A percentile compares a stretch with the other conserved stretches of the same genome.
phyloP scores from a whole-genome alignment of 2,888 invertebrate species.

The Meiosimyza decipiens region DNA sequence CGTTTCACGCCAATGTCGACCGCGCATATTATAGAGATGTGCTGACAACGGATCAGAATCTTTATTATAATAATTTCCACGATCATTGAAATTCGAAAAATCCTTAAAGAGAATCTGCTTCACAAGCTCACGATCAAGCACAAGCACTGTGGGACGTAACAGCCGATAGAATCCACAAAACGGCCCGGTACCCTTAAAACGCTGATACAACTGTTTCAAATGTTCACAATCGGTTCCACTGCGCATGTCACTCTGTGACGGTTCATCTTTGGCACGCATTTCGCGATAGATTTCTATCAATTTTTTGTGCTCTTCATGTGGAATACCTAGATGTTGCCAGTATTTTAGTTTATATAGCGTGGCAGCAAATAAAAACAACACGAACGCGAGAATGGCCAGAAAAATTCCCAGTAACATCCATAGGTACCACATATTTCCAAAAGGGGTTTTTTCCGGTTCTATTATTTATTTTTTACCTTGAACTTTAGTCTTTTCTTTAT shows the following conservation, averaged over 20 bases:
- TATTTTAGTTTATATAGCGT: slow-evolving; percentile 58
- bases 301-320: slow-evolving; percentile 57
- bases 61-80: slow-evolving; percentile 61
- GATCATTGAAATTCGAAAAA: slow-evolving; percentile 64
- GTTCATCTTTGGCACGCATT: slow-evolving; percentile 43
- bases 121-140: slow-evolving; percentile 61
- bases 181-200: slow-evolving; percentile 58
- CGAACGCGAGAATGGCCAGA: slow-evolving; percentile 50
- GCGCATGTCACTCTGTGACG: slow-evolving; percentile 16
- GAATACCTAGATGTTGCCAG: slow-evolving; percentile 58
- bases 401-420: slow-evolving; percentile 54
- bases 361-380: slow-evolving; percentile 48
- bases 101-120: slow-evolving; percentile 63
- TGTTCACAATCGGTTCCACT: slow-evolving; percentile 49
- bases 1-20: slow-evolving; percentile 64
- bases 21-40: slow-evolving; percentile 65
- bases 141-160: slow-evolving; percentile 55
- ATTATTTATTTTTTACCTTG: background rate
- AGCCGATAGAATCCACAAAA: slow-evolving; percentile 62
- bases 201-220: slow-evolving; percentile 53
- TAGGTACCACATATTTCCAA: slow-evolving; percentile 54
- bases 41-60: slow-evolving; percentile 65
- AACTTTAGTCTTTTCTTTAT: background rate
- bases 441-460: background rate
- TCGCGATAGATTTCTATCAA: slow-evolving; percentile 52